Evolutionary conservation across 1,140 invertebrate species (phyloP), one percentile per base, ranked within the genome.

Genomic region (Cecropterus lyciades): DNA sequence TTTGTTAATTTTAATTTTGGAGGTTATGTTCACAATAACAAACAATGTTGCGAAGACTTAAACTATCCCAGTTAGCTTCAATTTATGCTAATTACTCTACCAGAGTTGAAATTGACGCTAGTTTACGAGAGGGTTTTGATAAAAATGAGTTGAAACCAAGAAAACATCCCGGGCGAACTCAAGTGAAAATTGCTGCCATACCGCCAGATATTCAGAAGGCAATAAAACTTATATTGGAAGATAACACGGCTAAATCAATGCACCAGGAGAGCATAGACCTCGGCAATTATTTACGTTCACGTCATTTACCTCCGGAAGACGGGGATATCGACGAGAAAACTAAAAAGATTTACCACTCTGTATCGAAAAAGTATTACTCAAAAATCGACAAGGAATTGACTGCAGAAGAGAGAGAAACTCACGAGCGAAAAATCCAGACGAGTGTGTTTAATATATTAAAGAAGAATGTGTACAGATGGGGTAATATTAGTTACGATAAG

Each of bases 391-490:
- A 69, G 70, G 45, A 88, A 77, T 55, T 93, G 73, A 79, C 74
- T 51, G 9, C 67, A 78, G 65, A 87, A 68, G 73, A 92, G 66
- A 49, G 75, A 81, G 66, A 79, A 45, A 49, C 64, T 67, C 64
- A 64, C 5, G 72, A 85, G 45, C 93, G 81, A 57, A 78, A 93
- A 37, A 70, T 94, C 37, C 70, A 85, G 27, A 87, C 92, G 11
- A 80, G 78, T 67, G 84, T 89, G 11, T 89, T 83, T 63, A 91
- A 87, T 63, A 77, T 93, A 42, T 77, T 96, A 40, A 94, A 94
- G 67, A 83, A 87, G 64, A 93, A 94, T 56, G 81, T 95, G 0
- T 96, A 96, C 80, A 92, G 94, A 59, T 97, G 97, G 96, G 92
- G 93, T 70, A 93, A 95, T n/a, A 92, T 97, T 11, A 80, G 94